Conservation (phyloP, 2,113 vertebrate genomes). For the Synodontis membranacea region DNA sequence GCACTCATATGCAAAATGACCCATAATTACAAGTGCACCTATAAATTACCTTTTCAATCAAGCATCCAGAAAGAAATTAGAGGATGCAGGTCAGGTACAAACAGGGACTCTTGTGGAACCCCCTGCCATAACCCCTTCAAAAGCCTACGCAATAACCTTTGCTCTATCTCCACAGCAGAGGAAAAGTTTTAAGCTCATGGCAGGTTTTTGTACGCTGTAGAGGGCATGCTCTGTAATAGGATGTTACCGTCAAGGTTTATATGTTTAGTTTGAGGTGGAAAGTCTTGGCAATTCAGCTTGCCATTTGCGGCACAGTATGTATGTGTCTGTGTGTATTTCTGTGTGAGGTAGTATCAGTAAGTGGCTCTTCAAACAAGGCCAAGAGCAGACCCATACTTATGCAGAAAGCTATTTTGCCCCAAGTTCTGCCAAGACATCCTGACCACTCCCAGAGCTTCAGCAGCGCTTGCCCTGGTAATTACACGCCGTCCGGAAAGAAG, state of each 20-base stretch:
- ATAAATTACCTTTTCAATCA: conserved; percentile 86
- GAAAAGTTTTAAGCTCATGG: conserved; percentile 30
- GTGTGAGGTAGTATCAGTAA: conserved; percentile 57
- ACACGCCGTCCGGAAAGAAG: conserved; percentile 64
- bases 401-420: conserved; percentile 65
- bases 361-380: conserved; percentile 63
- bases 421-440: conserved; percentile 63
- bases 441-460: conserved; percentile 67
- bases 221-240: conserved; percentile 37
- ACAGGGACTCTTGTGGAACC: conserved; percentile 61
- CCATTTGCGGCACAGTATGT: conserved; percentile 22
- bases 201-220: conserved; percentile 10
- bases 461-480: conserved; percentile 68
- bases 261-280: conserved; percentile 46
- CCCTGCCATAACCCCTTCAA: conserved; percentile 31
- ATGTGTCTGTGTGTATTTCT: conserved; percentile 46
- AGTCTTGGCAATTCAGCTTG: conserved; percentile 35
- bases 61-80: conserved; percentile 80
- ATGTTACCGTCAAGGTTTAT: conserved; percentile 43
- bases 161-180: conserved; percentile 20
- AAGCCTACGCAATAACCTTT: conserved; percentile 18
- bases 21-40: conserved; percentile 89
- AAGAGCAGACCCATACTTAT: conserved; percentile 58
- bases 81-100: conserved; percentile 69
- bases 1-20: conserved; percentile 88